Evolutionary conservation across 1,140 invertebrate genomes (phyloP).

Genomic region (Drosophila equinoxialis): DNA sequence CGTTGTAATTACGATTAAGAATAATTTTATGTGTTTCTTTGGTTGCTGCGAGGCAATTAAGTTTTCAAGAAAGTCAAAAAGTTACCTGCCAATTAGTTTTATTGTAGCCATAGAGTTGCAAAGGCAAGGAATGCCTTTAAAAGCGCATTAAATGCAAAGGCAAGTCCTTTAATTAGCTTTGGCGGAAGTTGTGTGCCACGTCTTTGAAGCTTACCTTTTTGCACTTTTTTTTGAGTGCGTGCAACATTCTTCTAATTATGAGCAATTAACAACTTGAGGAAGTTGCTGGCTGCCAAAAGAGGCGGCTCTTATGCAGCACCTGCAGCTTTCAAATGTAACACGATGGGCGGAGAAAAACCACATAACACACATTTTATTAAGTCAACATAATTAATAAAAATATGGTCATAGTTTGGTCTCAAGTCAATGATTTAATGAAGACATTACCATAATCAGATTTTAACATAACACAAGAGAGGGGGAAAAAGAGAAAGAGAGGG

Average conservation of each 20-base stretch:
- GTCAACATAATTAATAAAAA: constrained; percentile 60
- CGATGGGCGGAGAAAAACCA: constrained; percentile 20
- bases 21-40: constrained; percentile 11
- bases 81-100: constrained; percentile 68
- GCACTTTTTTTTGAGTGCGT: constrained; percentile 44
- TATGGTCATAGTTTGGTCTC: constrained; percentile 20
- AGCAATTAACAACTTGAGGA: constrained; percentile 66
- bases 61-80: constrained; percentile 42
- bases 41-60: constrained; percentile 53
- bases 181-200: constrained; percentile 51
- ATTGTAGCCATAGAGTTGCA: constrained; percentile 41
- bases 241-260: constrained; percentile 66
- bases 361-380: constrained; percentile 44
- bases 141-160: constrained; percentile 45
- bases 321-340: neutral
- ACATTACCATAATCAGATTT: constrained; percentile 69
- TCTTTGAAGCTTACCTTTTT: constrained; percentile 21
- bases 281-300: constrained; percentile 20
- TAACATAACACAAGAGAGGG: constrained; percentile 10
- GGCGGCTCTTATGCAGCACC: constrained; percentile 46
- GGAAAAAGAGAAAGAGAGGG: too few relatives aligned
- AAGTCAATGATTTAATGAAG: constrained; percentile 59
- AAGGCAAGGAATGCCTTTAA: constrained; percentile 37
- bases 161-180: constrained; percentile 75
- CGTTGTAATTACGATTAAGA: constrained; percentile 59